Evolutionary conservation across 1,140 invertebrate species (phyloP).

Genomic region (Mya arenaria): DNA sequence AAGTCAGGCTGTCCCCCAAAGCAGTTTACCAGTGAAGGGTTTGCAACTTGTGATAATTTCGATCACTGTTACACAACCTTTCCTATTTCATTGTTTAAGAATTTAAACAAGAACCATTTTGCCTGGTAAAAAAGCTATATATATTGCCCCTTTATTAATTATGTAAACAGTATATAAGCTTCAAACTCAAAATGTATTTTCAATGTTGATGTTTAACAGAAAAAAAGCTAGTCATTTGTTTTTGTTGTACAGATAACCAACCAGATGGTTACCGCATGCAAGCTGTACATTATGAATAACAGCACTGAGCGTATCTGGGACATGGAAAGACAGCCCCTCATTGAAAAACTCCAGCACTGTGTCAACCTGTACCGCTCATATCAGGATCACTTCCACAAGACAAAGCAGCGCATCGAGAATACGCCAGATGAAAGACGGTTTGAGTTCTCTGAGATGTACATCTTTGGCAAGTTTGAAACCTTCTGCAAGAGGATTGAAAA

Average conservation of each 20-base stretch:
- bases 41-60: too few species aligned
- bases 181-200: background rate
- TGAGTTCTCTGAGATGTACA: slow-evolving; percentile 96
- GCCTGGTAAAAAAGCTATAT: too few species aligned
- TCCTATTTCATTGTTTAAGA: too few species aligned
- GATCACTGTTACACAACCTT: too few species aligned
- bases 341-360: slow-evolving; percentile 91
- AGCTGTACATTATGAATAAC: slow-evolving; percentile 92
- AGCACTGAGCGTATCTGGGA: slow-evolving; percentile 94
- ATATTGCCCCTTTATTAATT: too few species aligned
- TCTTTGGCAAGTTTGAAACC: slow-evolving; percentile 96
- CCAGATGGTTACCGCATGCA: slow-evolving; percentile 97
- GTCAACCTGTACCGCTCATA: slow-evolving; percentile 90
- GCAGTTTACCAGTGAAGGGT: too few species aligned
- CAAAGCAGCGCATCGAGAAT: slow-evolving; percentile 81
- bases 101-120: too few species aligned
- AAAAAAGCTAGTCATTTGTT: background rate
- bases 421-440: slow-evolving; percentile 86
- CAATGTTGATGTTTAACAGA: background rate
- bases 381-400: slow-evolving; percentile 78
- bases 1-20: too few species aligned
- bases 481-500: slow-evolving; percentile 93
- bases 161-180: background rate
- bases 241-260: slow-evolving; percentile 90
- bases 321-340: slow-evolving; percentile 87